A percentile compares a stretch with the other conserved stretches of the same genome.
These are phyloP conservation scores for Asobara japonica DNA, from an alignment of 1,140 invertebrate species.

Conservation along the genomic window DNA sequence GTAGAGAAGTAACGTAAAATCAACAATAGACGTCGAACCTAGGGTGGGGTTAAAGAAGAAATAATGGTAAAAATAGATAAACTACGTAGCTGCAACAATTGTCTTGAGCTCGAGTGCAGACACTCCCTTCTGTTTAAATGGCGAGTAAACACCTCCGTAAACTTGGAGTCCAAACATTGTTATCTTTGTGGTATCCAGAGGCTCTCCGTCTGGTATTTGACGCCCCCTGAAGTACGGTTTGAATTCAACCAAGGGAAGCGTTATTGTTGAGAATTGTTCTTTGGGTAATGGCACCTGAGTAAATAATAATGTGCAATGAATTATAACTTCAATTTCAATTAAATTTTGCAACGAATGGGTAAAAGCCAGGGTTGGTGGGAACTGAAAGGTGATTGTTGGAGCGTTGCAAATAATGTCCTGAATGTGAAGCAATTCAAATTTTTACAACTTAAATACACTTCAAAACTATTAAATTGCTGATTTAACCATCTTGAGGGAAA, in stretches of 20 bases:
- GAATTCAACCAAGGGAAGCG: conserved; percentile 69
- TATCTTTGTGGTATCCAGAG: conserved; percentile 70
- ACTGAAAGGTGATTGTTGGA: too few species aligned
- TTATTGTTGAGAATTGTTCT: conserved; percentile 66
- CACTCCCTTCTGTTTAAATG: conserved; percentile 73
- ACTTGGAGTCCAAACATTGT: conserved; percentile 75
- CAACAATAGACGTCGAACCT: not conserved
- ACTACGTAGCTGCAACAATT: conserved; percentile 45
- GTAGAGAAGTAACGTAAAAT: not conserved
- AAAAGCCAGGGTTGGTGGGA: too few species aligned
- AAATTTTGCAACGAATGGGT: too few species aligned
- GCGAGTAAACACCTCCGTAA: conserved; percentile 75
- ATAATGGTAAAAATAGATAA: not conserved
- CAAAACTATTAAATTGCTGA: too few species aligned
- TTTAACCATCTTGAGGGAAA: too few species aligned
- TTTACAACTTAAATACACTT: too few species aligned
- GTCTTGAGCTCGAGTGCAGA: conserved; percentile 74
- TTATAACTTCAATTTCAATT: too few species aligned
- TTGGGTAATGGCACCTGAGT: conserved; percentile 65
- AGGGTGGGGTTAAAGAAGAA: not conserved
- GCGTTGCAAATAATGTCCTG: too few species aligned
- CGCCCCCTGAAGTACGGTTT: conserved; percentile 73
- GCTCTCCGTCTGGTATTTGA: conserved; percentile 67
- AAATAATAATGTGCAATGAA: not conserved
- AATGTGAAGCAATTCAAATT: too few species aligned